A percentile compares a stretch with the other conserved stretches of the same genome.
Conservation (phyloP, 2,888 invertebrate genomes). For the Strigamia transsilvanica region DNA sequence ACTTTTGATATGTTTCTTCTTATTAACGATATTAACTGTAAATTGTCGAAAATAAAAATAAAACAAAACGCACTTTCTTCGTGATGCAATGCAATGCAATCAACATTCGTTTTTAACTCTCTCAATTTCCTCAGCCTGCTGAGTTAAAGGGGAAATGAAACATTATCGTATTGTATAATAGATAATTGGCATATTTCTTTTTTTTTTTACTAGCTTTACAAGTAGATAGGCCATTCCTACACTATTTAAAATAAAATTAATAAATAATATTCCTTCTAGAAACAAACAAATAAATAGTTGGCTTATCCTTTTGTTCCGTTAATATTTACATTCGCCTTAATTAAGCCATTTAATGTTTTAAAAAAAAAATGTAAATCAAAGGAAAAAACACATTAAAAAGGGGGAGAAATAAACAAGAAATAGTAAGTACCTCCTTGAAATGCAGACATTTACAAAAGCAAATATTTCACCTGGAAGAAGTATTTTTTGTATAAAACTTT, state of each 20-base stretch:
- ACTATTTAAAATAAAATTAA: constrained; percentile 33
- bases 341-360: neutral
- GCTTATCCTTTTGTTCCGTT: constrained; percentile 15
- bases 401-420: neutral
- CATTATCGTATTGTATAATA: neutral
- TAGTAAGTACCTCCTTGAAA: constrained; percentile 23
- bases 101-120: constrained; percentile 23
- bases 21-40: neutral
- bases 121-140: constrained; percentile 25
- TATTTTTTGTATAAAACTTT: constrained; percentile 13
- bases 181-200: constrained; percentile 6
- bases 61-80: neutral
- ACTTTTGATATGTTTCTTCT: constrained; percentile 39
- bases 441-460: constrained; percentile 23
- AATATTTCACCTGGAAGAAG: neutral
- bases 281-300: constrained; percentile 33
- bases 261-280: constrained; percentile 29
- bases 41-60: constrained; percentile 28
- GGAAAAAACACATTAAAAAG: neutral
- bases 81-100: neutral
- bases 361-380: constrained; percentile 23
- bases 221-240: constrained; percentile 42
- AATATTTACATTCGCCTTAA: constrained; percentile 25
- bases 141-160: constrained; percentile 34
- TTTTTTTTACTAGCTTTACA: constrained; percentile 20